Evolutionary conservation across 2,797 vertebrate genomes (phyloP), one percentile per base, ranked within the genome.

Genomic region (Gorsachius magnificus): DNA sequence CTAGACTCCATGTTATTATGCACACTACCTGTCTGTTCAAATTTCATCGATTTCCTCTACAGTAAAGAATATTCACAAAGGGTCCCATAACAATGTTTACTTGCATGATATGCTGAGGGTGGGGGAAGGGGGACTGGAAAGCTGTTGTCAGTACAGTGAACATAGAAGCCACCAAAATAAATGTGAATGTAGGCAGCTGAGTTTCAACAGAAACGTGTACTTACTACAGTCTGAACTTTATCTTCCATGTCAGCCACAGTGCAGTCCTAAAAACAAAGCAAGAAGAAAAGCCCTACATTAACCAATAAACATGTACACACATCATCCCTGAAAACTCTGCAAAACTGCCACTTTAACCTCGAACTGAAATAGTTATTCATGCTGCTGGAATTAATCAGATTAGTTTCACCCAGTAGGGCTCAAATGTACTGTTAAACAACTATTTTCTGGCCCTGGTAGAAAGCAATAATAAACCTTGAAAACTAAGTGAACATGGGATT

Each of bases 151-250:
- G 46, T 61, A 68, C 16, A 80, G 26, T 17, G 38, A 58, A 28
- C 6, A 5, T 6, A 75, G 41, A 87, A 71, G 29, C 5, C 51
- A 76, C 3, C 0, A 0, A 58, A 88, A 74, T 61, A 65, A 88
- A 84, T 9, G 31, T 45, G 28, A 92, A 65, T 16, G 45, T 12
- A 68, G 35, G 78, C n/a, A 90, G 66, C 33, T 56, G 48, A 91
- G 29, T 83, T 93, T 78, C 76, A 92, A 79, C 33, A 79, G 71
- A 93, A 97, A 97, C 1, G 1, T 13, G 82, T 97, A 98, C 99
- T 99, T 98, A 99, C 99, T 96, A 99, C 99, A 96, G 98, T 98
- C 97, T 99, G 97, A 97, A 99, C 99, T 98, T 99, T 99, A 97
- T 99, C 99, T 95, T 99, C 99, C 98, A 99, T 99, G 97, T 99